Base-by-base conservation (phyloP, 2,797 vertebrate genomes). In the Micrastur ruficollis region DNA sequence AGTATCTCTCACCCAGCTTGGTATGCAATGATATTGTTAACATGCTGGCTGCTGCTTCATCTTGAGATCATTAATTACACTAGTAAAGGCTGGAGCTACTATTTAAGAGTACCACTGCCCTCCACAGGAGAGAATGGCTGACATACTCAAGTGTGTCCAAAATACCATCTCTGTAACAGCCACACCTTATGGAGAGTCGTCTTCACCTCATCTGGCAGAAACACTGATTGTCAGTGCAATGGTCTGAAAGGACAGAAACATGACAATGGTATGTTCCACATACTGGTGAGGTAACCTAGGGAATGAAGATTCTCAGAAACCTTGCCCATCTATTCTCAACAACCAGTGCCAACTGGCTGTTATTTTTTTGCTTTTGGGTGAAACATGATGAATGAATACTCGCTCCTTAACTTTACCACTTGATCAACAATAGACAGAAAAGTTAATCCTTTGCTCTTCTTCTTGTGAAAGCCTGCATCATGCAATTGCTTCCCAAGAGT, bases 31-130 rank as follows among this genome's bases (percentile, higher is more conserved):
- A 89, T 75, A 68, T 40, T 66, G 53, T 52, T 93, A 92, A 86
- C 20, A 38, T 58, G 55, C 76, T 91, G 34, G 32, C 50, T 83
- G 56, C 38, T 93, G 29, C 86, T 92, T 93, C 90, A 94, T 93
- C 92, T 96, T 2, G 3, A 93, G 83, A 95, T 92, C 90, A 83
- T 94, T 67, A 89, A 91, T 79, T 87, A 72, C n/a, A 49, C 34
- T 68, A 79, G 44, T 85, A 75, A 86, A 89, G 61, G 36, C 68
- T 78, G 49, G 31, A 93, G 55, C 22, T 91, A 72, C 65, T 90
- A 68, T 86, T 75, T 80, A 92, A 87, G 96, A 89, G 81, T 94
- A 96, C 65, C 92, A 89, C 95, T 96, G 92, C 94, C 94, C 89
- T 94, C 95, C 94, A 76, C 89, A 95, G 96, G 95, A 93, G 18